Base-by-base conservation (phyloP, 2,888 invertebrate species). In the Griposia aprilina region DNA sequence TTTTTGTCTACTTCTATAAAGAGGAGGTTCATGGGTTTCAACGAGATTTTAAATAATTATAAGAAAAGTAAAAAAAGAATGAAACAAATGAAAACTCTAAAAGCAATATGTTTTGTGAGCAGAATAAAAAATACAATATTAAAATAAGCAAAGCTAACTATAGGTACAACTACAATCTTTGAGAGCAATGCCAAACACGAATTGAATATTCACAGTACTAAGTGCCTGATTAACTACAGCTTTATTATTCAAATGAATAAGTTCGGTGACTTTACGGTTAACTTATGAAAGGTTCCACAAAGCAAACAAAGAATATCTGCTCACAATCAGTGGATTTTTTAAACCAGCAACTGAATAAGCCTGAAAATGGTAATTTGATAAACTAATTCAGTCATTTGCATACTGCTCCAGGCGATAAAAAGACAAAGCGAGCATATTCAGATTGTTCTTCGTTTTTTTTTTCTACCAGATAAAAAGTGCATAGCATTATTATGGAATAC, bases 311-410 rank as follows among this genome's bases (percentile, higher is more conserved):
- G 45, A 66, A 50, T 75, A 50, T 66, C 45, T 65, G 62, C 23
- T 67, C 41, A 71, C 7, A 48, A 71, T 62, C 57, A 66, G 73
- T 76, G 45, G 55, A 50, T 67, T 80, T 80, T 57, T 45, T 0
- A 79, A 68, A 63, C 41, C 68, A 66, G 15, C 65, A 26, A 50
- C 78, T 70, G 65, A 52, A 78, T 72, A 65, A 62, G 48, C 70
- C 70, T 68, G 67, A 71, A 86, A 86, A 86, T 76, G 73, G 48
- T 83, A 83, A 84, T 86, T 86, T 75, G 70, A 82, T 75, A 82
- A 84, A 79, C 70, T 86, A 76, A 84, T 83, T 83, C 80, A 79
- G 71, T 62, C 20, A 83, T 84, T 84, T 83, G 80, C 86, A 83
- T 83, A 84, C 66, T 45, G 66, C 82, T 84, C 17, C 55, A 50